These are phyloP conservation scores for Gasterosteus nipponicus DNA, from an alignment of 2,113 vertebrate genomes.

Conservation along the genomic window DNA sequence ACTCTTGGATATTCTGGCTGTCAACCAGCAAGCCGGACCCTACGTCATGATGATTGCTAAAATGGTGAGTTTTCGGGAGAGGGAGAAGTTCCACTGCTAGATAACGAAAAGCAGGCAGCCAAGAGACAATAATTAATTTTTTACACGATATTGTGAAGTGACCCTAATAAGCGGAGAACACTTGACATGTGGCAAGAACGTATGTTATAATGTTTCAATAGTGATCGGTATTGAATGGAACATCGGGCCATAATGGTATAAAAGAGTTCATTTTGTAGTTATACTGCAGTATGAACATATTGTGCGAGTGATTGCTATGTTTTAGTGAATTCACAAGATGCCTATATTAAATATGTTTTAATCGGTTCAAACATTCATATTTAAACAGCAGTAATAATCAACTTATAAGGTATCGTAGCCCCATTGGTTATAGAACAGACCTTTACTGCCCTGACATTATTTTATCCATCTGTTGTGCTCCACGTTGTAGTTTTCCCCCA, in stretches of 20 bases:
- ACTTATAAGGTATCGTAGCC: constrained; percentile 44
- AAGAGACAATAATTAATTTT: neutral
- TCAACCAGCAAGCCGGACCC: constrained; percentile 98
- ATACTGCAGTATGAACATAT: neutral
- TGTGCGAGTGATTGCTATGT: neutral
- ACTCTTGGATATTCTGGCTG: constrained; percentile 95
- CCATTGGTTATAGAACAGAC: constrained; percentile 10
- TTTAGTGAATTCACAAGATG: neutral
- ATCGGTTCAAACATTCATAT: constrained; percentile 16
- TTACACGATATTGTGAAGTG: neutral
- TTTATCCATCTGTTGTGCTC: neutral
- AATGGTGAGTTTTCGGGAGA: constrained; percentile 87
- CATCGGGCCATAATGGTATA: neutral
- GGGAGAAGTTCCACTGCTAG: no score
- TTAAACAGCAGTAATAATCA: constrained; percentile 40
- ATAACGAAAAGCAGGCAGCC: neutral
- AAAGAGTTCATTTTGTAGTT: neutral
- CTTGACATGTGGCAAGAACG: neutral
- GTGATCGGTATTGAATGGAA: neutral
- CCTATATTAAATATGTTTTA: constrained; percentile 1
- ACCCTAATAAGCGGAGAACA: neutral
- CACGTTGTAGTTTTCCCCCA: neutral
- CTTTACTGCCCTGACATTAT: neutral
- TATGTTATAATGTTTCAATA: neutral
- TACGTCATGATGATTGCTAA: constrained; percentile 99